Conservation (phyloP, 2,888 invertebrate species). For the Tigriopus californicus region DNA sequence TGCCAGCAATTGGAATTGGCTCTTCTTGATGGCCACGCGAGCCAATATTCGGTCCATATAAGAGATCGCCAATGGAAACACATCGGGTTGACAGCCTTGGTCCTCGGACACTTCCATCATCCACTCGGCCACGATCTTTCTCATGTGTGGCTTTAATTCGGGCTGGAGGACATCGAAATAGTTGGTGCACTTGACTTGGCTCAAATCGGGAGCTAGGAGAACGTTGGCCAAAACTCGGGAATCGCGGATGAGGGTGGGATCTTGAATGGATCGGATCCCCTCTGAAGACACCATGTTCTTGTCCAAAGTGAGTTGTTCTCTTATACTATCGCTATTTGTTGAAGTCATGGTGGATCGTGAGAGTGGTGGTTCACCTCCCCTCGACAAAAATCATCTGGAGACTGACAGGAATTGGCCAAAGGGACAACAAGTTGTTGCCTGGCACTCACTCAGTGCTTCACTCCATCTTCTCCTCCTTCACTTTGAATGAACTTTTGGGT, state of each 20-base stretch:
- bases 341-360: no score
- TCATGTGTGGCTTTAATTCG: slow-evolving; percentile 73
- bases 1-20: slow-evolving; percentile 74
- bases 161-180: slow-evolving; percentile 35
- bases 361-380: no score
- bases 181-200: slow-evolving; percentile 53
- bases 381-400: no score
- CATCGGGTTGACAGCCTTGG: slow-evolving; percentile 77
- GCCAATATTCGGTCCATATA: slow-evolving; percentile 84
- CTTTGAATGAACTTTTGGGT: no score
- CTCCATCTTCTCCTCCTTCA: no score
- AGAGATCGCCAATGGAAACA: slow-evolving; percentile 76
- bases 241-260: slow-evolving; percentile 54
- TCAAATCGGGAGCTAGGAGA: slow-evolving; percentile 48
- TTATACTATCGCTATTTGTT: no score
- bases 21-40: slow-evolving; percentile 57
- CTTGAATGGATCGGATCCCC: slow-evolving; percentile 24
- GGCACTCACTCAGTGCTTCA: no score
- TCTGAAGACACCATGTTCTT: no score
- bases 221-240: slow-evolving; percentile 57
- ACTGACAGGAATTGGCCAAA: no score
- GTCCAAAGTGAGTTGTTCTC: no score
- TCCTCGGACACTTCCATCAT: slow-evolving; percentile 92
- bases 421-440: no score
- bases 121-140: slow-evolving; percentile 82